phyloP scores from a whole-genome alignment of 2,113 vertebrate genomes.

The Callionymus lyra region DNA sequence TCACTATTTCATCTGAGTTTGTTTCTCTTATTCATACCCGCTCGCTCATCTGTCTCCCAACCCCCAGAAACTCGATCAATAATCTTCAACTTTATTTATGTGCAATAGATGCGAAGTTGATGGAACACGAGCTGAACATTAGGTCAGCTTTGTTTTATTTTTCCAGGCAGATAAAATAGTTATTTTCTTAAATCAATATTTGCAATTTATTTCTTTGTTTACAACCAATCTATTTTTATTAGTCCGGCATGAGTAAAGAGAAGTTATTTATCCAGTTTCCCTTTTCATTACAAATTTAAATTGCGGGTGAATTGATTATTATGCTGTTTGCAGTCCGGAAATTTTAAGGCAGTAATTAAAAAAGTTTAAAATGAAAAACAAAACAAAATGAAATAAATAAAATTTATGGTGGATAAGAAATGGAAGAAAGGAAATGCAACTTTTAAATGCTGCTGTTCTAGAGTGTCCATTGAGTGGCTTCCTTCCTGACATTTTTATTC shows the following conservation, averaged over 20 bases:
- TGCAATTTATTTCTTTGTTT: slow-evolving; percentile 1
- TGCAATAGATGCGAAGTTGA: not conserved
- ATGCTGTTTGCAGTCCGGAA: not conserved
- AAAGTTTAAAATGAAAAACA: no score
- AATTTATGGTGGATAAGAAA: no score
- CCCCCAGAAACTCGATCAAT: not conserved
- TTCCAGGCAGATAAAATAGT: slow-evolving; percentile 10
- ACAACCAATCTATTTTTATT: slow-evolving; percentile 24
- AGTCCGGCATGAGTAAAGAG: not conserved
- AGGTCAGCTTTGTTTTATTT: slow-evolving; percentile 3
- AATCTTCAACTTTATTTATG: not conserved
- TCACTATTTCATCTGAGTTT: not conserved
- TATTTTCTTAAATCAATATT: slow-evolving; percentile 11
- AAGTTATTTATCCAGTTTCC: slow-evolving; percentile 7
- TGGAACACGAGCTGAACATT: slow-evolving; percentile 2
- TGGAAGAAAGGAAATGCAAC: no score
- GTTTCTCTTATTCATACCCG: no score
- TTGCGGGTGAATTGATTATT: slow-evolving; percentile 18
- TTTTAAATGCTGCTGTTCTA: no score
- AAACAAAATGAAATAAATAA: no score
- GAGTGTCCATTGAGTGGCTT: no score
- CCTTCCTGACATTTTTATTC: no score
- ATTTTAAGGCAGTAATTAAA: no score
- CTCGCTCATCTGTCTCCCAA: not conserved
- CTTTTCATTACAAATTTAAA: slow-evolving; percentile 15